phyloP scores from a whole-genome alignment of 2,888 invertebrate genomes.

The Agriopis aurantiaria region DNA sequence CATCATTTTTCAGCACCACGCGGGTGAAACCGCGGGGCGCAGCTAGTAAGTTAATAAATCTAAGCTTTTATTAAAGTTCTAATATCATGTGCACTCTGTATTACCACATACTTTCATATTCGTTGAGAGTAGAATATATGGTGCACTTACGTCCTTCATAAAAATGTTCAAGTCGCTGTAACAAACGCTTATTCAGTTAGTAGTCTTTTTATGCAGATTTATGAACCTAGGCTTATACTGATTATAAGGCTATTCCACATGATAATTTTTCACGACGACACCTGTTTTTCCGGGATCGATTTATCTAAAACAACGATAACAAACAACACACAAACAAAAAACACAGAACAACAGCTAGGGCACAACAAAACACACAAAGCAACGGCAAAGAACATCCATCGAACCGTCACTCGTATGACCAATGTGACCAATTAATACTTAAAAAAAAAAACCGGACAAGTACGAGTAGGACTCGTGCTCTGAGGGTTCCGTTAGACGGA shows the following conservation, averaged over 20 bases:
- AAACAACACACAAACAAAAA: too few species aligned
- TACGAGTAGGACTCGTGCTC: too few species aligned
- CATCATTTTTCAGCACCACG: too few species aligned
- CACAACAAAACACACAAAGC: too few species aligned
- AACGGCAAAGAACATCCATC: too few species aligned
- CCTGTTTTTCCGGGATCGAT: not conserved
- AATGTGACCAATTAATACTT: too few species aligned
- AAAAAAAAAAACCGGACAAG: too few species aligned
- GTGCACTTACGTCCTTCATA: slow-evolving; percentile 24
- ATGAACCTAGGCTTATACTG: slow-evolving; percentile 2
- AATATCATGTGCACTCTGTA: slow-evolving; percentile 16
- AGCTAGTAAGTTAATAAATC: not conserved
- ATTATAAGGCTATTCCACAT: not conserved
- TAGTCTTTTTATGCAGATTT: slow-evolving; percentile 23
- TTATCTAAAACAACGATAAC: too few species aligned
- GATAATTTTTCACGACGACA: not conserved
- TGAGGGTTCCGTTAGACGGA: too few species aligned
- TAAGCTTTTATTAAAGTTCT: not conserved
- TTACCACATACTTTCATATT: slow-evolving; percentile 19
- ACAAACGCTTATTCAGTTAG: slow-evolving; percentile 32
- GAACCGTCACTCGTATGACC: too few species aligned
- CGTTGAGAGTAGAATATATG: slow-evolving; percentile 15
- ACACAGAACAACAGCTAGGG: too few species aligned
- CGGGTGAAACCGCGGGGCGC: too few species aligned
- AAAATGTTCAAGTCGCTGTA: slow-evolving; percentile 23